Conservation (phyloP, 2,888 invertebrate species). For the Nephrotoma guestfalica region DNA sequence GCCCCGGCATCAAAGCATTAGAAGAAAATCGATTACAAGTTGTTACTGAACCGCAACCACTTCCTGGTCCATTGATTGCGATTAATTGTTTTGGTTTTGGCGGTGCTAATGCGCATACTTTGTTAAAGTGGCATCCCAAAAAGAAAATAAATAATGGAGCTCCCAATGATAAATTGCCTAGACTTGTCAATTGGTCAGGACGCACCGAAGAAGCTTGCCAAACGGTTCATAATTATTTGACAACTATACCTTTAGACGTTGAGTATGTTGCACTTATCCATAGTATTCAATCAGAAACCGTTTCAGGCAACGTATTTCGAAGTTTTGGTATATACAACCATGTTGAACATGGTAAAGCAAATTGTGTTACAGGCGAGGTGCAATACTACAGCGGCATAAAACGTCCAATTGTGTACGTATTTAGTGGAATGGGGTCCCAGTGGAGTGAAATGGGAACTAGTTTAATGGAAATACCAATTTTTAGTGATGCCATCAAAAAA, state of each 20-base stretch:
- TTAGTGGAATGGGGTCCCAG: conserved; percentile 84
- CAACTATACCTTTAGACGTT: conserved; percentile 42
- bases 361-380: conserved; percentile 39
- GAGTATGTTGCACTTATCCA: conserved; percentile 47
- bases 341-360: conserved; percentile 13
- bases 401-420: conserved; percentile 74
- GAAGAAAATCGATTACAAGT: conserved; percentile 50
- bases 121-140: conserved; percentile 21
- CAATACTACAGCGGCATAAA: conserved; percentile 46
- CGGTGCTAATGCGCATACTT: conserved; percentile 56
- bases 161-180: conserved; percentile 50
- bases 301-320: conserved; percentile 54
- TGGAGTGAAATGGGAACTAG: conserved; percentile 73
- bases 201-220: conserved; percentile 64
- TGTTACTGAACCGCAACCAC: conserved; percentile 52
- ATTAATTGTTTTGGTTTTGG: conserved; percentile 92
- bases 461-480: conserved; percentile 58
- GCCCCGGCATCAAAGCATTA: conserved; percentile 44
- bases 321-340: conserved; percentile 47
- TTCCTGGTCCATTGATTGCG: conserved; percentile 62
- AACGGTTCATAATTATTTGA: conserved; percentile 46
- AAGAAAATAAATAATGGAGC: conserved; percentile 37
- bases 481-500: conserved; percentile 50
- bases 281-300: conserved; percentile 40
- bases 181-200: conserved; percentile 61